These are phyloP conservation scores for Gulo gulo DNA, from an alignment of 2,113 vertebrate genomes.

Conservation along the genomic window DNA sequence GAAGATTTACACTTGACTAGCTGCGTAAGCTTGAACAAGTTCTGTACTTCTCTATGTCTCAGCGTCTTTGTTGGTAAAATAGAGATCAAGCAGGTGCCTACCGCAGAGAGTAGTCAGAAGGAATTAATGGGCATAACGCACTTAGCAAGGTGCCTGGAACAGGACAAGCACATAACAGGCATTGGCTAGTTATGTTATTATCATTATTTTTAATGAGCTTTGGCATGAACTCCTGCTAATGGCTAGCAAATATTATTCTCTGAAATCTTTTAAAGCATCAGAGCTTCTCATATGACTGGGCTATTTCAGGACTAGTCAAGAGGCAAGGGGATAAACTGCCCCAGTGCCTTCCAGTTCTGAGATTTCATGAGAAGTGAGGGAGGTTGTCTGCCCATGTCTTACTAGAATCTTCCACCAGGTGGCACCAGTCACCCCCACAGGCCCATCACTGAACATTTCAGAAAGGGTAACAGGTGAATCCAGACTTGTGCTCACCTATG, in stretches of 20 bases:
- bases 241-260: background rate
- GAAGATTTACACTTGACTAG: background rate
- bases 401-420: slow-evolving; percentile 34
- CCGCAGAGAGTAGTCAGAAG: background rate
- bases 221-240: background rate
- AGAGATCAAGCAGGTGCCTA: background rate
- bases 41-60: background rate
- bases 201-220: background rate
- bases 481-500: accelerated
- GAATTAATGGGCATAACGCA: background rate
- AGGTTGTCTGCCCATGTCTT: background rate
- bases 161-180: background rate
- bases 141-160: background rate
- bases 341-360: background rate
- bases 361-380: background rate
- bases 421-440: background rate
- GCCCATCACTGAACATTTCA: background rate
- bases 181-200: background rate
- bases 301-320: background rate
- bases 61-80: background rate
- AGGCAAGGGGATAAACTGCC: background rate
- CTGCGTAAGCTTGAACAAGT: background rate
- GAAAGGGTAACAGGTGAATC: background rate
- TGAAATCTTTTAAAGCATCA: background rate
- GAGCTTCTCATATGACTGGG: background rate